Evolutionary conservation across 2,113 vertebrate genomes (phyloP), one percentile per base, ranked within the genome.

Genomic region (Tetrax tetrax): DNA sequence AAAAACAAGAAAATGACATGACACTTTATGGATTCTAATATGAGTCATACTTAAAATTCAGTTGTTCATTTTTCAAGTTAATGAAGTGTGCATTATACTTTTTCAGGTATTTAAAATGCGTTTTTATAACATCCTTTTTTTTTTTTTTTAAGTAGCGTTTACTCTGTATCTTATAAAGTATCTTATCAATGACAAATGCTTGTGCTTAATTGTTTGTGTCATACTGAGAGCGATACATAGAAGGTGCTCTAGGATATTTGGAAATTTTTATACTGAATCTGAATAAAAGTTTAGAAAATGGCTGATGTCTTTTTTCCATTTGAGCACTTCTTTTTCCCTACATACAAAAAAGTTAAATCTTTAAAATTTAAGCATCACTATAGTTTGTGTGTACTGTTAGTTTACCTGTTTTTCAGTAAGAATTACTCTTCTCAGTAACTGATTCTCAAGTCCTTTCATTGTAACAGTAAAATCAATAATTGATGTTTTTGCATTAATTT

Each of bases 381-480:
- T 25, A 12, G 29, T 84, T 87, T 89, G 27, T 87, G 33, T 59
- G 37, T 60, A 59, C n/a, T 48, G 28, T 50, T 57, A 75, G 15
- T 31, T 98, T 98, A 98, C 98, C 98, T 98, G 97, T 86, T 98
- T 98, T 90, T 98, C 98, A 51, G 98, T 98, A 80, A 98, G 97
- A 91, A 98, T 98, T 53, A 98, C 98, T 93, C 98, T 98, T 77
- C 97, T 97, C 65, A 98, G 94, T 95, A 98, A 96, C 74, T 98
- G 98, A 89, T 98, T 98, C 82, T 98, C 98, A 33, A 98, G 98
- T 74, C 98, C 98, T 95, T 98, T 98, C 97, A 98, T 97, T 24
- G 98, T 98, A 57, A 98, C 98, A 45, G 98, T 98, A 94, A 98
- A 98, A 96, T 98, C 98, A 69, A 98, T 98, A 89, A 98, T 97